Percentiles rank a stretch among this genome's conserved stretches.
These are phyloP conservation scores for Lepus timidus DNA, from an alignment of 2,113 vertebrate genomes.

Conservation along the genomic window DNA sequence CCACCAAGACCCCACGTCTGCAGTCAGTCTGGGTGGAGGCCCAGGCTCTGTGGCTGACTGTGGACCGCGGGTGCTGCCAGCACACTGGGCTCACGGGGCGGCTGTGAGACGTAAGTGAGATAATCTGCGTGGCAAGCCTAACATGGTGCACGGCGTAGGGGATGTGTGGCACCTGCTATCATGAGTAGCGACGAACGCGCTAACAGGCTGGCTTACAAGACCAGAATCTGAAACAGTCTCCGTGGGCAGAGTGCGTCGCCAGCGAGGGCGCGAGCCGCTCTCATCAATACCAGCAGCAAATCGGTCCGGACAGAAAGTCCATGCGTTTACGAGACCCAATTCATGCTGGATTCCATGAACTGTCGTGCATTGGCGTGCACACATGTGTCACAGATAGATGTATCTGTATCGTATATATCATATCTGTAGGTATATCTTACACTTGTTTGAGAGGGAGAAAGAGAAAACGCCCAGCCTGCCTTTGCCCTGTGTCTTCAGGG, in stretches of 20 bases:
- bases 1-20: neutral
- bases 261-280: neutral
- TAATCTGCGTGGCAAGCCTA: neutral
- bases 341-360: neutral
- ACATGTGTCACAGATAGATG: too few species aligned
- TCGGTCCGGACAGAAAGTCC: neutral
- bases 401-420: too few species aligned
- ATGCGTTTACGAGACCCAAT: neutral
- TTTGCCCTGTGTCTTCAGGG: neutral
- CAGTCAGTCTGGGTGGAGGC: neutral
- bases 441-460: too few species aligned
- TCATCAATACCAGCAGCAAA: neutral
- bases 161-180: too few species aligned
- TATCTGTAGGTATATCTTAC: too few species aligned
- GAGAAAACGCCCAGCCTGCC: too few species aligned
- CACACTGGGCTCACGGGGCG: neutral
- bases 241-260: neutral
- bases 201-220: neutral
- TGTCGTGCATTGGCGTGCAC: too few species aligned
- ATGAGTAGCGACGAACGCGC: neutral
- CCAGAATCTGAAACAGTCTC: neutral
- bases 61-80: too few species aligned
- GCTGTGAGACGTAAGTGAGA: neutral
- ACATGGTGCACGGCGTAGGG: fast-evolving
- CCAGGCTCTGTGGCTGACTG: neutral